Conservation (phyloP, 2,888 invertebrate species). For the Meiosimyza platycephala region DNA sequence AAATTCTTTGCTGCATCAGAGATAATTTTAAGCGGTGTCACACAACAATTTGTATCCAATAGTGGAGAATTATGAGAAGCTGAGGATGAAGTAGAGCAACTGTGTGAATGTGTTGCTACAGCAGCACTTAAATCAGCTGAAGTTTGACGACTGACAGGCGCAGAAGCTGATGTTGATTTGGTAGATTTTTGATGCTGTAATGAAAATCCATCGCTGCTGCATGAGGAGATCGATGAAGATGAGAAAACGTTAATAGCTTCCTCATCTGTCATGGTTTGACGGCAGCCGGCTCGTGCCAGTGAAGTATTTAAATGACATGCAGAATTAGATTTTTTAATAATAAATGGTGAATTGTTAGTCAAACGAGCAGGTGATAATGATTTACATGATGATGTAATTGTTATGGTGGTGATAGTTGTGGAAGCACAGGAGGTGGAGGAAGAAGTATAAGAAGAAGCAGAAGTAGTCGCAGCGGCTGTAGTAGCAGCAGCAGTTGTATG, state of each 20-base stretch:
- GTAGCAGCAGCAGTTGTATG: constrained; percentile 7
- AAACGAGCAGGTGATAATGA: constrained; percentile 41
- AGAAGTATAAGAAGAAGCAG: constrained; percentile 1
- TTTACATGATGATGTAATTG: constrained; percentile 35
- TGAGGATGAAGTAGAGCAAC: constrained; percentile 29
- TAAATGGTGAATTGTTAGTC: constrained; percentile 46
- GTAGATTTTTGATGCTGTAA: not conserved
- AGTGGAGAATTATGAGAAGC: constrained; percentile 31
- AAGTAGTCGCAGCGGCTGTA: not conserved
- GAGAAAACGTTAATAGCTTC: constrained; percentile 5
- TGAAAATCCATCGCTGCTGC: constrained; percentile 47
- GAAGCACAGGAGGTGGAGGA: constrained; percentile 38
- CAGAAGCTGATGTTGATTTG: constrained; percentile 50
- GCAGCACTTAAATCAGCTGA: constrained; percentile 53
- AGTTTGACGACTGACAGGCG: constrained; percentile 61
- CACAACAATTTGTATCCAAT: constrained; percentile 51
- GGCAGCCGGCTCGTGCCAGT: too few relatives aligned
- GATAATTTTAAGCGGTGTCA: constrained; percentile 56
- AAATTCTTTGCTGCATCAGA: constrained; percentile 53
- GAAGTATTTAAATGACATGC: too few relatives aligned
- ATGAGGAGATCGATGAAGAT: constrained; percentile 60
- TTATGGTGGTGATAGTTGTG: constrained; percentile 38
- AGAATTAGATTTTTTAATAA: constrained; percentile 42
- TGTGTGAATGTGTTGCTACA: constrained; percentile 29
- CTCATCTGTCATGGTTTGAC: not conserved